phyloP scores from a whole-genome alignment of 1,140 invertebrate genomes.

The Bombus impatiens region DNA sequence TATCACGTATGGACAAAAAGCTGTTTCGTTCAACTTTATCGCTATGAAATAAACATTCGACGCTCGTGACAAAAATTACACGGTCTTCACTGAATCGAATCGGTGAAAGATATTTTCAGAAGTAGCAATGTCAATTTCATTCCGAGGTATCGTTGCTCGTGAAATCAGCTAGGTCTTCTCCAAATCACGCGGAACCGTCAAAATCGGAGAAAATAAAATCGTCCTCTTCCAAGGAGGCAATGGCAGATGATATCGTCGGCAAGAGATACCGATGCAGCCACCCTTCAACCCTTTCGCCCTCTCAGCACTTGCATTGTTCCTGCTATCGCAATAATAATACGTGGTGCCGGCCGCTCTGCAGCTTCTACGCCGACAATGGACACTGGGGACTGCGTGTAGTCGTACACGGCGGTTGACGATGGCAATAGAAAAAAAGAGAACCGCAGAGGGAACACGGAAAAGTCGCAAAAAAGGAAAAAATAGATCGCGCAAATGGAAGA shows the following conservation, averaged over 20 bases:
- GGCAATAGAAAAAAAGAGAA: neutral
- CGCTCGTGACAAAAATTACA: neutral
- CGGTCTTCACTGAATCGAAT: neutral
- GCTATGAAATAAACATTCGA: neutral
- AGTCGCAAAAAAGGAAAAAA: neutral
- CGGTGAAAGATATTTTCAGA: neutral
- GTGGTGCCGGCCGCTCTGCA: neutral
- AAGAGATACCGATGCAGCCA: constrained; percentile 63
- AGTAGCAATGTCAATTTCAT: neutral
- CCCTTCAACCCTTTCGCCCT: constrained; percentile 15
- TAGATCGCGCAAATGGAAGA: neutral
- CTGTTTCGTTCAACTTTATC: neutral
- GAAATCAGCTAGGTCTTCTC: neutral
- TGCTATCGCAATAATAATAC: constrained; percentile 46
- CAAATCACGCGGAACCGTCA: constrained; percentile 56
- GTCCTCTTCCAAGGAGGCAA: constrained; percentile 45
- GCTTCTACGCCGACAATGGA: constrained; percentile 12
- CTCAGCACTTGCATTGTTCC: constrained; percentile 9
- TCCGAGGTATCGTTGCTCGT: neutral
- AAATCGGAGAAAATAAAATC: constrained; percentile 52
- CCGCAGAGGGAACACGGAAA: neutral
- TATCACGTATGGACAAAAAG: neutral
- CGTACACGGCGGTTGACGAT: neutral
- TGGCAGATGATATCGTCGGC: constrained; percentile 69
- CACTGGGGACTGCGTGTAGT: neutral